A percentile compares a stretch with the other conserved stretches of the same genome.
Conservation (phyloP, 1,140 invertebrate species). For the Magallana gigas region DNA sequence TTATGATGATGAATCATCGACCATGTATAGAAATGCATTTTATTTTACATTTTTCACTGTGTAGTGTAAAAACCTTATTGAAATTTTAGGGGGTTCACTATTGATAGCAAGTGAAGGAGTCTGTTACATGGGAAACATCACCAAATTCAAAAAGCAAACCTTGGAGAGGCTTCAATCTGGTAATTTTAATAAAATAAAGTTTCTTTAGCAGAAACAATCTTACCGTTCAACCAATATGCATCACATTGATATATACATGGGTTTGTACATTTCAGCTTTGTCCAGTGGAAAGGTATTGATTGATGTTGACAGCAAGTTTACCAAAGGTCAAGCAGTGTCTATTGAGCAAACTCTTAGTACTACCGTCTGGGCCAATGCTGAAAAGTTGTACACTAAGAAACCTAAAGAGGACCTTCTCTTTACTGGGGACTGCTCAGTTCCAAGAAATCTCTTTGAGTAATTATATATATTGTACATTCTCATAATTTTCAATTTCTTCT, state of each 20-base stretch:
- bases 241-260: not conserved
- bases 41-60: no score
- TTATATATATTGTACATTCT: no score
- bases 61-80: no score
- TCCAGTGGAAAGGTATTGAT: constrained; percentile 58
- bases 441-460: constrained; percentile 66
- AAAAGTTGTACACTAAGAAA: constrained; percentile 44
- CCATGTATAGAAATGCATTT: no score
- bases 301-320: constrained; percentile 63
- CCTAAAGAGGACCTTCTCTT: constrained; percentile 55
- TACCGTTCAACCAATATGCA: not conserved
- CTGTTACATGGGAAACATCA: constrained; percentile 67
- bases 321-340: constrained; percentile 64
- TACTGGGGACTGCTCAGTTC: constrained; percentile 51
- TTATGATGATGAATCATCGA: no score
- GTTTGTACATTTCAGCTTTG: constrained; percentile 54
- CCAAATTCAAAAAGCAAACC: constrained; percentile 62
- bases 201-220: no score
- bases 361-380: constrained; percentile 64
- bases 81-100: constrained; percentile 64
- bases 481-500: no score
- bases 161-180: constrained; percentile 66
- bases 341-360: constrained; percentile 58
- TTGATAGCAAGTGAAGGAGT: constrained; percentile 63
- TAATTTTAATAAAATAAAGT: constrained; percentile 30